phyloP scores from a whole-genome alignment of 2,797 vertebrate genomes.

The Geotrypetes seraphini region DNA sequence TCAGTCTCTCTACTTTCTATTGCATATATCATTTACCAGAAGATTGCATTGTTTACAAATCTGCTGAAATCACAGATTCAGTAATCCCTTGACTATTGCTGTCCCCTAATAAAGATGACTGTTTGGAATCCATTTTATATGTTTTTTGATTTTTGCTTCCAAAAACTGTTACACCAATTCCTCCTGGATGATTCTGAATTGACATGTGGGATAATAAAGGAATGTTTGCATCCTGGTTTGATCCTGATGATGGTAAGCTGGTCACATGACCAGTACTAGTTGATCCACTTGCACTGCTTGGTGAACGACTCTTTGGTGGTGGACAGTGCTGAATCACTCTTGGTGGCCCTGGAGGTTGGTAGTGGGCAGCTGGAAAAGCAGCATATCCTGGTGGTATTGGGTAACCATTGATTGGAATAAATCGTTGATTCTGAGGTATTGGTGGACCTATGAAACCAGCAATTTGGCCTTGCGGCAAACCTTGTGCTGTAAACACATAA shows the following conservation, averaged over 20 bases:
- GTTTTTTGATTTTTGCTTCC: slow-evolving; percentile 80
- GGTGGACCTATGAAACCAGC: slow-evolving; percentile 74
- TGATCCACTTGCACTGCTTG: slow-evolving; percentile 94
- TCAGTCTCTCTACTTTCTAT: slow-evolving; percentile 14
- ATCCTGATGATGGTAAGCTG: slow-evolving; percentile 86
- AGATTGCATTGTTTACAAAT: slow-evolving; percentile 62
- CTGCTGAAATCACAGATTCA: slow-evolving; percentile 83
- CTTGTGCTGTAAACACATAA: slow-evolving; percentile 80
- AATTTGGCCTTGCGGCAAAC: slow-evolving; percentile 71
- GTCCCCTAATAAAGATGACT: slow-evolving; percentile 74
- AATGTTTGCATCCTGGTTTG: slow-evolving; percentile 93
- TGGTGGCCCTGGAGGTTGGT: slow-evolving; percentile 61
- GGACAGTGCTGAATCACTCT: slow-evolving; percentile 90
- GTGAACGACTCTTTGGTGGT: slow-evolving; percentile 92
- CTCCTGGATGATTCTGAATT: slow-evolving; percentile 65
- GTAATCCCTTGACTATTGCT: slow-evolving; percentile 74
- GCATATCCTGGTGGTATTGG: slow-evolving; percentile 90
- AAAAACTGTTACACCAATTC: slow-evolving; percentile 64
- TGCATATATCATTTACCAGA: slow-evolving; percentile 40
- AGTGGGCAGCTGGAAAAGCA: slow-evolving; percentile 86
- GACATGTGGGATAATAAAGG: slow-evolving; percentile 87
- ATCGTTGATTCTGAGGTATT: slow-evolving; percentile 78
- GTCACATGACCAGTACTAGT: slow-evolving; percentile 94
- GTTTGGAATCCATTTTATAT: slow-evolving; percentile 78
- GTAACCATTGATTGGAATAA: slow-evolving; percentile 91